Evolutionary conservation across 2,113 vertebrate species (phyloP), one percentile per base, ranked within the genome.

Genomic region (Embiotoca jacksoni): DNA sequence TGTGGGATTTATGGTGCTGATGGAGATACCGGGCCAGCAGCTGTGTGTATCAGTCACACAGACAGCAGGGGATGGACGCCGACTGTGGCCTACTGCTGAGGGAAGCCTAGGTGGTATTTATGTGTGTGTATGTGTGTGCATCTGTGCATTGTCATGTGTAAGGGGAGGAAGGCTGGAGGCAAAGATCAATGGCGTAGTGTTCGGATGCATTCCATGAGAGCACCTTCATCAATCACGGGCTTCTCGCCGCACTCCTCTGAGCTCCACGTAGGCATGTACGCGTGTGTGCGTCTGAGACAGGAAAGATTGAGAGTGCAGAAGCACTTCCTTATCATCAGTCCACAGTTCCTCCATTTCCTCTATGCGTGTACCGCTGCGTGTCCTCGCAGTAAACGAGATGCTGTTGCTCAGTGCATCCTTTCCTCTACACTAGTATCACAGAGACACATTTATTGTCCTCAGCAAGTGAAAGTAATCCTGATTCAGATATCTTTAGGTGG

Each of bases 141-240:
- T 69, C 60, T 64, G 35, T 13, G 68, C 35, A 15, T 80, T 60
- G 68, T 56, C 30, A 54, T 67, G 83, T 75, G 72, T 36, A 56
- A 73, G 52, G 62, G 64, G 83, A 81, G 70, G 65, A 73, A 78
- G 55, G 41, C 79, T 67, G 55, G 68, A 91, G 65, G 87, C 80
- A 82, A 72, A 93, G 93, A 95, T 94, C 93, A 92, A 93, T 95
- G 88, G 87, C 52, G 5, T 32, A 31, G 85, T 82, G 85, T 88
- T 90, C 44, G 75, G 78, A 91, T 90, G 88, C 82, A 91, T 92
- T 93, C 88, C 89, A 72, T 70, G 77, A 76, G 87, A 92, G 79
- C 79, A 62, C 81, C 81, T 72, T 93, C 92, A 94, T 95, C 92
- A 90, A 93, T 95, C 94, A 94, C 44, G 0, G 50, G 36, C 55